A percentile compares a stretch with the other conserved stretches of the same genome.
Conservation (phyloP, 2,888 invertebrate species). For the Mystacides longicornis region DNA sequence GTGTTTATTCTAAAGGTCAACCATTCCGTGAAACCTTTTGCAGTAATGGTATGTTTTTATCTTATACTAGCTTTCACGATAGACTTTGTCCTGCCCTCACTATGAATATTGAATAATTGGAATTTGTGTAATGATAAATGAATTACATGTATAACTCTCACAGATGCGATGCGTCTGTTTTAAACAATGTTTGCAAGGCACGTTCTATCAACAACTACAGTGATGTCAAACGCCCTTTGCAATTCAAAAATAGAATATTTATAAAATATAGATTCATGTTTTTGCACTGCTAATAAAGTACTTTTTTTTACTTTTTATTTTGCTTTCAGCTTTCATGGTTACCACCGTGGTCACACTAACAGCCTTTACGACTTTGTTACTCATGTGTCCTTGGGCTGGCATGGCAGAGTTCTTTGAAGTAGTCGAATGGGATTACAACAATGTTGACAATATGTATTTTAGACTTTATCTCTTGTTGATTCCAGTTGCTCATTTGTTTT, state of each 20-base stretch:
- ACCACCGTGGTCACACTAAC: slow-evolving; percentile 49
- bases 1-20: slow-evolving; percentile 72
- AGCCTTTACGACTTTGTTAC: slow-evolving; percentile 48
- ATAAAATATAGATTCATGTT: too few relatives aligned
- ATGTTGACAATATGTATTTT: slow-evolving; percentile 42
- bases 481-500: slow-evolving; percentile 50
- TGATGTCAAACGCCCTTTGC: too few relatives aligned
- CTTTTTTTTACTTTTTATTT: too few relatives aligned
- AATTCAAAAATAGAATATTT: too few relatives aligned
- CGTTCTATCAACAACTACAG: too few relatives aligned
- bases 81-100: slow-evolving; percentile 1
- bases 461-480: slow-evolving; percentile 50
- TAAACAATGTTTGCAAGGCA: too few relatives aligned
- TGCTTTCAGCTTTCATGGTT: slow-evolving; percentile 52
- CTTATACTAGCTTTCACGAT: slow-evolving; percentile 9
- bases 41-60: slow-evolving; percentile 44
- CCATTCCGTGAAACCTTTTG: slow-evolving; percentile 67
- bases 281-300: too few relatives aligned
- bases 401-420: slow-evolving; percentile 53
- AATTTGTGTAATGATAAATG: too few relatives aligned
- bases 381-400: slow-evolving; percentile 48
- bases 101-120: too few relatives aligned
- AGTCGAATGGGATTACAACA: slow-evolving; percentile 33
- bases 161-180: too few relatives aligned
- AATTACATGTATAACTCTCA: too few relatives aligned